phyloP scores from a whole-genome alignment of 1,140 invertebrate species.

The Brachionus rotundiformis region DNA sequence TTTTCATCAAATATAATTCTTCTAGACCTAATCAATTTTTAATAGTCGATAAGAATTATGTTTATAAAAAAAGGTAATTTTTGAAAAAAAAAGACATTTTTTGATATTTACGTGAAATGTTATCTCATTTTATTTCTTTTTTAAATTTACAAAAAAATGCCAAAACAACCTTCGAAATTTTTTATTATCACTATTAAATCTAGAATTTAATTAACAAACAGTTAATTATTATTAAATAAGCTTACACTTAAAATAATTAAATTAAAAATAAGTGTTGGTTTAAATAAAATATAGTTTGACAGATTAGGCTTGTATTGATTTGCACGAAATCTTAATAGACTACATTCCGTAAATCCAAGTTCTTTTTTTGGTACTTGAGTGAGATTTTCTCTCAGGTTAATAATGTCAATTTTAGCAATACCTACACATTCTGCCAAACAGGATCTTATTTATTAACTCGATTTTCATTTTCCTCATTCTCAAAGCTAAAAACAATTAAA shows the following conservation, averaged over 20 bases:
- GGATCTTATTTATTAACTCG: too few relatives aligned
- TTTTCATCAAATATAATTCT: neutral
- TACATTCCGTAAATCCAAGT: neutral
- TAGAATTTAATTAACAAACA: neutral
- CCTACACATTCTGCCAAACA: neutral
- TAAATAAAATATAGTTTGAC: neutral
- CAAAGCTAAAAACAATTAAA: too few relatives aligned
- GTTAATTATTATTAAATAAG: neutral
- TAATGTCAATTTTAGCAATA: neutral
- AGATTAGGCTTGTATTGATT: neutral
- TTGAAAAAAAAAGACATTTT: neutral
- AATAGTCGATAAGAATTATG: neutral
- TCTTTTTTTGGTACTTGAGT: neutral
- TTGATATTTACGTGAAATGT: constrained; percentile 4
- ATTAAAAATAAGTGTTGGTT: neutral
- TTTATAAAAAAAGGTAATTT: neutral
- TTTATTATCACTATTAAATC: neutral
- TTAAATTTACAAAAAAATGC: neutral
- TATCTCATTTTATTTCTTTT: neutral
- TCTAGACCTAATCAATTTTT: constrained; percentile 16
- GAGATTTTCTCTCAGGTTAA: neutral
- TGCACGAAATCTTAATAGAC: neutral
- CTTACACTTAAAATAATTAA: neutral
- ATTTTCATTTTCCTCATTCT: too few relatives aligned
- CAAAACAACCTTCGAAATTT: neutral